These are phyloP conservation scores for Stenotaenia linearis DNA, from an alignment of 2,888 invertebrate species.

Conservation along the genomic window DNA sequence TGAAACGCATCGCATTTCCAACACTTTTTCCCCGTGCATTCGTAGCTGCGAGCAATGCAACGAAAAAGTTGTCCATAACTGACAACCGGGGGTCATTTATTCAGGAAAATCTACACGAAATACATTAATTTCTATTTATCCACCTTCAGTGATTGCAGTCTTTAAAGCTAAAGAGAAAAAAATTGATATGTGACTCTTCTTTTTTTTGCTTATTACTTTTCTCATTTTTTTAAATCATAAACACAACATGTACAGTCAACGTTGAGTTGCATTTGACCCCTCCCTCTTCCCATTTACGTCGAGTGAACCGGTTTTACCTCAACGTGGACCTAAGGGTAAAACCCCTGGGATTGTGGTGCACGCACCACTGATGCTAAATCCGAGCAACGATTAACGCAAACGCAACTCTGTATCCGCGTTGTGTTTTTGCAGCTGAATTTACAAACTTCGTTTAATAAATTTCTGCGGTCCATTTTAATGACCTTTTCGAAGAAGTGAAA, in stretches of 20 bases:
- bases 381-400: too few relatives aligned
- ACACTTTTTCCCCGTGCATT: background rate
- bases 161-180: background rate
- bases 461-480: too few relatives aligned
- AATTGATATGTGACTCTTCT: conserved; percentile 5
- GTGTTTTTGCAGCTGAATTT: background rate
- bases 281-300: conserved; percentile 2
- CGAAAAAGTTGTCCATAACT: background rate
- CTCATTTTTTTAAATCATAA: background rate
- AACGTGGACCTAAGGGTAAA: conserved; percentile 14
- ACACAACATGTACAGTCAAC: conserved; percentile 12
- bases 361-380: conserved; percentile 20
- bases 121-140: background rate
- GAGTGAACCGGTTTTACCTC: conserved; percentile 20
- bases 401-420: background rate
- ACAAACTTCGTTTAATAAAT: too few relatives aligned
- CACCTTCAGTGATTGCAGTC: background rate
- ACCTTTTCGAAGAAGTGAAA: too few relatives aligned
- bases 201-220: background rate
- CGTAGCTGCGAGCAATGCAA: background rate
- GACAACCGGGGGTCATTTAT: background rate
- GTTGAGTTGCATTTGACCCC: conserved; percentile 10
- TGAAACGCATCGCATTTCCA: background rate
- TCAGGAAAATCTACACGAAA: background rate
- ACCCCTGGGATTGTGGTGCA: conserved; percentile 17